phyloP scores from a whole-genome alignment of 2,113 vertebrate species.

The Eurypyga helias region DNA sequence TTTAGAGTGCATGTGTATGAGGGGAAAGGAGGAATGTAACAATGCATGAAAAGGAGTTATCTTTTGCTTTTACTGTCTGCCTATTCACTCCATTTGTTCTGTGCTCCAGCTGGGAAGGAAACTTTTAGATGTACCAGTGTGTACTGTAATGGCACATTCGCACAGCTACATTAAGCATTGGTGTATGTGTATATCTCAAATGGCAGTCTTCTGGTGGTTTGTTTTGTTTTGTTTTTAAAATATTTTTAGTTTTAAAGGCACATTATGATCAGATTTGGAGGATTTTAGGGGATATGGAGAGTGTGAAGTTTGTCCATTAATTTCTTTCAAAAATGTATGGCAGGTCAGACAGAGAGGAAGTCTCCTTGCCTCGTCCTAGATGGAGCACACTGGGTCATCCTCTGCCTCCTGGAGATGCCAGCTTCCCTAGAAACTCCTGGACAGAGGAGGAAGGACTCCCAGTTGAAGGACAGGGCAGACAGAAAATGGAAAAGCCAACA shows the following conservation, averaged over 20 bases:
- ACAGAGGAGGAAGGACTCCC: neutral
- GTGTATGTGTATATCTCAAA: neutral
- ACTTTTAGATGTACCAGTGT: neutral
- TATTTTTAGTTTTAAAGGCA: neutral
- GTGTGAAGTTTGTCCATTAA: neutral
- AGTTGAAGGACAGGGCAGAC: neutral
- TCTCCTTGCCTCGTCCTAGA: neutral
- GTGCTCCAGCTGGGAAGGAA: neutral
- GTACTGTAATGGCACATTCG: neutral
- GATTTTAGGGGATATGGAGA: neutral
- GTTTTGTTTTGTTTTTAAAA: neutral
- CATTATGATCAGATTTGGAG: neutral
- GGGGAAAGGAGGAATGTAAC: neutral
- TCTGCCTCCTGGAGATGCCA: neutral
- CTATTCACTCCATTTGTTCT: neutral
- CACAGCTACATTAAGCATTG: neutral
- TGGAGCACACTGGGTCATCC: neutral
- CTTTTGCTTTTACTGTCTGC: neutral
- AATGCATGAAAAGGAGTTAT: neutral
- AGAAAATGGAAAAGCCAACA: neutral
- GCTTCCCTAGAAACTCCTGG: neutral
- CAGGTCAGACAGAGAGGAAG: neutral
- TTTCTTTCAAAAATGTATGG: neutral
- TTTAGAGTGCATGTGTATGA: neutral
- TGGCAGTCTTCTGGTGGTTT: neutral